These are phyloP conservation scores for Synanthedon myopaeformis DNA, from an alignment of 2,888 invertebrate species.

Conservation along the genomic window DNA sequence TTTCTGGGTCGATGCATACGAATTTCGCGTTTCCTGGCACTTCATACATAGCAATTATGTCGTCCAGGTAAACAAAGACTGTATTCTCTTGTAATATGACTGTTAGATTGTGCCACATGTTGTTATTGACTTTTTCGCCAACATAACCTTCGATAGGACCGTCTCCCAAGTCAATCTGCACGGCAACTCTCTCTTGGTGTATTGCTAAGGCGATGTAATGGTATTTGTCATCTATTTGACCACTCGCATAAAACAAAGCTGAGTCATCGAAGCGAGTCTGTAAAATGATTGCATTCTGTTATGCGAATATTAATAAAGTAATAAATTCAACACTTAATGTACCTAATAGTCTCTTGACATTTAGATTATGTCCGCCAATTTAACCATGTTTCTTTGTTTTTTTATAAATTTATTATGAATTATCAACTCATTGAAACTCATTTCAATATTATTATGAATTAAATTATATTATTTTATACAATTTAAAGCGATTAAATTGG, in stretches of 20 bases:
- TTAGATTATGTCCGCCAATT: background rate
- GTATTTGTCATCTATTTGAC: slow-evolving; percentile 87
- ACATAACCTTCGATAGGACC: slow-evolving; percentile 77
- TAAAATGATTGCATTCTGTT: slow-evolving; percentile 14
- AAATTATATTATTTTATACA: too few species aligned
- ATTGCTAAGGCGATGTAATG: slow-evolving; percentile 92
- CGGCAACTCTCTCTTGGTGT: slow-evolving; percentile 83
- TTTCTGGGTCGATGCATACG: slow-evolving; percentile 93
- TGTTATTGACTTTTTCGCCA: slow-evolving; percentile 78
- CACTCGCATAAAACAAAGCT: slow-evolving; percentile 92
- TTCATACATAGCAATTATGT: slow-evolving; percentile 76
- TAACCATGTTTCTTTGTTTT: background rate
- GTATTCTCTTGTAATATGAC: slow-evolving; percentile 82
- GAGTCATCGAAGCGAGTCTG: slow-evolving; percentile 93
- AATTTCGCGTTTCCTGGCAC: slow-evolving; percentile 75
- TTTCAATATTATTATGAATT: background rate
- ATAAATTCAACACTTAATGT: slow-evolving; percentile 2
- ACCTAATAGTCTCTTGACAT: background rate
- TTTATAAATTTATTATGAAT: background rate
- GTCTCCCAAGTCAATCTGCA: slow-evolving; percentile 90
- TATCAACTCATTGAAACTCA: background rate
- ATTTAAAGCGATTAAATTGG: too few species aligned
- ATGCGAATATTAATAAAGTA: slow-evolving; percentile 4
- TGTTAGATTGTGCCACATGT: slow-evolving; percentile 91
- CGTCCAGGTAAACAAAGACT: slow-evolving; percentile 82